Base-by-base conservation (phyloP, 2,797 vertebrate genomes). In the Sphaeramia orbicularis region DNA sequence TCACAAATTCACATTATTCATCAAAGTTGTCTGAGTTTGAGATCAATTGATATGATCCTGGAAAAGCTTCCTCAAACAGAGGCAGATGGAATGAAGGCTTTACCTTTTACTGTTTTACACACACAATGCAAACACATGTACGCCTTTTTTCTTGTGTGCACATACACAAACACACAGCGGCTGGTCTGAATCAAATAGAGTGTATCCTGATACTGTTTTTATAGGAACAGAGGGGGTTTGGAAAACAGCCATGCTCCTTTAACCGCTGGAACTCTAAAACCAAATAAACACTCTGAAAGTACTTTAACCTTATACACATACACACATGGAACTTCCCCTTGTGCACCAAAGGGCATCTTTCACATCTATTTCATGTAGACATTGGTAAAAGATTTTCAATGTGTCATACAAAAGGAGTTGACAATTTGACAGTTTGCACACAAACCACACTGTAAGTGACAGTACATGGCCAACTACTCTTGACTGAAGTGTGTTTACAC, bases 121-220 rank as follows among this genome's bases (percentile, higher is more conserved):
- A 73, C 53, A 71, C 50, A 80, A 55, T n/a, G 15, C 65, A 54
- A 61, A 79, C 57, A 78, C 13, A 40, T 2, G 3, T 51, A 47
- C 35, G 43, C 24, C 18, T 57, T 2, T 14, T 15, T 6, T 42
- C 36, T 35, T 47, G 11, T 12, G 1, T 21, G 15, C 24, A 71
- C 44, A 49, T 43, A 54, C 44, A 57, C 44, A 56, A 59, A 61
- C 63, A 40, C 41, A 58, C 15, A 53, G 60, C 43, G 68, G 70
- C 76, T 78, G 77, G 64, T 76, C 68, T 78, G 71, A 82, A 78
- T 87, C 71, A 84, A 83, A 76, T 37, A 47, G 58, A 76, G 83
- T 85, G 88, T 79, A 82, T 86, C 75, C 71, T 84, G 85, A 89
- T 86, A 85, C 82, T 90, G 84, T 89, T 89, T 89, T 89, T 78